These are phyloP conservation scores for Alfaro cultratus DNA, from an alignment of 2,797 vertebrate genomes.

Conservation along the genomic window DNA sequence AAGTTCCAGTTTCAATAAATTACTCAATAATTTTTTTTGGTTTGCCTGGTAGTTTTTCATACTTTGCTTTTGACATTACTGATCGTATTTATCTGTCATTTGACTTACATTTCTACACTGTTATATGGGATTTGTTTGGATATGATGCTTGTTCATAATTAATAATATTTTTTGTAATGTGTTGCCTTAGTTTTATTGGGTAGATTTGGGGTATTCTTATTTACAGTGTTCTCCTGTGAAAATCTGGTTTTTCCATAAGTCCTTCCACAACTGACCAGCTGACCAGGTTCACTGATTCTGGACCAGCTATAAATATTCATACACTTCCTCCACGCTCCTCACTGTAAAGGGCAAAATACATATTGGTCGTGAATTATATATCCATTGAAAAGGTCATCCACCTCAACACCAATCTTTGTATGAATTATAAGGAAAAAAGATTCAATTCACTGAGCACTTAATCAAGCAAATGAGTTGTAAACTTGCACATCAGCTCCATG, in stretches of 20 bases:
- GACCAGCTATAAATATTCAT: conserved; percentile 76
- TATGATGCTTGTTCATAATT: no score
- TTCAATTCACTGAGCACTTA: conserved; percentile 38
- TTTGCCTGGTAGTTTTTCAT: no score
- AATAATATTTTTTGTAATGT: no score
- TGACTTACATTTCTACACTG: no score
- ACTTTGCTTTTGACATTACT: no score
- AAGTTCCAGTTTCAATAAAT: no score
- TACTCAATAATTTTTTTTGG: no score
- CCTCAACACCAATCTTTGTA: conserved; percentile 75
- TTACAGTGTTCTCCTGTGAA: conserved; percentile 1
- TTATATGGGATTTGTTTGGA: no score
- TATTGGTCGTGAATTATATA: conserved; percentile 81
- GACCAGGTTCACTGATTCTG: conserved; percentile 54
- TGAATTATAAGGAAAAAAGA: conserved; percentile 65
- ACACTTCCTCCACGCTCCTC: conserved; percentile 64
- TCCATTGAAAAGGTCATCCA: conserved; percentile 79
- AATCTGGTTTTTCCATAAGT: conserved; percentile 16
- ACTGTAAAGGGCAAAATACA: conserved; percentile 80
- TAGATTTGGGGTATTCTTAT: no score
- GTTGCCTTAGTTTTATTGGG: no score
- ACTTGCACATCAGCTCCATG: conserved; percentile 32
- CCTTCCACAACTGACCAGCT: conserved; percentile 40
- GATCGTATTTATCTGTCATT: no score
- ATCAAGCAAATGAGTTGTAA: conserved; percentile 39